Percentiles rank a stretch among this genome's conserved stretches.
phyloP scores from a whole-genome alignment of 2,113 vertebrate genomes.

The Hemiscyllium ocellatum region DNA sequence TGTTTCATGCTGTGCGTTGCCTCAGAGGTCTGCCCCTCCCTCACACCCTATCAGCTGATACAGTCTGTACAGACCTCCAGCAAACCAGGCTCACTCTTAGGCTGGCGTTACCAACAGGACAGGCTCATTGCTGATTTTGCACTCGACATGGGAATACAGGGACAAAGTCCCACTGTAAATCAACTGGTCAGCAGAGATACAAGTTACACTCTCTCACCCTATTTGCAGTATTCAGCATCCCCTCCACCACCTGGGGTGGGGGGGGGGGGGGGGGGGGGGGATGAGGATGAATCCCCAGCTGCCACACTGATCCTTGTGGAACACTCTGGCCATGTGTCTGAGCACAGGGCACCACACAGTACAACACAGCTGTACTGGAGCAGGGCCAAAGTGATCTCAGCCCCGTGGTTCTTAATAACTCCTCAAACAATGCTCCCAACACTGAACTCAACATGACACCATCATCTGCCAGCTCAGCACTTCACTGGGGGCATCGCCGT shows the following conservation, averaged over 20 bases:
- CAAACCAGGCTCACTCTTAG: background rate
- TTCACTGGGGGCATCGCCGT: background rate
- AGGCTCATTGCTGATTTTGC: background rate
- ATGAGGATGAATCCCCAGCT: background rate
- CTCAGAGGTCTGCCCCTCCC: background rate
- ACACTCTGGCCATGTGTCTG: background rate
- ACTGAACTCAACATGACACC: conserved; percentile 23
- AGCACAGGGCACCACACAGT: background rate
- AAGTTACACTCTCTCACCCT: background rate
- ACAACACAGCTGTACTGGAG: conserved; percentile 30
- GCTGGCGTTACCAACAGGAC: background rate
- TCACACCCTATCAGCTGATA: background rate
- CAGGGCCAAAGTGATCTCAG: background rate
- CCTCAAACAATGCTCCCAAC: background rate
- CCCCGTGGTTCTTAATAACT: background rate
- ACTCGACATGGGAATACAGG: background rate
- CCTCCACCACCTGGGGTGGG: background rate
- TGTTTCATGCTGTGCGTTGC: background rate
- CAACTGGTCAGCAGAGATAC: background rate
- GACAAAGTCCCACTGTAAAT: background rate
- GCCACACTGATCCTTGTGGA: background rate
- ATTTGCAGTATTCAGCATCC: background rate
- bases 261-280: too few species aligned
- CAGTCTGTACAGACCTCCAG: background rate
- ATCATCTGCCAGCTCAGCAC: background rate